Evolutionary conservation across 2,888 invertebrate species (phyloP).

Genomic region (Leptinotarsa rubiginosa): DNA sequence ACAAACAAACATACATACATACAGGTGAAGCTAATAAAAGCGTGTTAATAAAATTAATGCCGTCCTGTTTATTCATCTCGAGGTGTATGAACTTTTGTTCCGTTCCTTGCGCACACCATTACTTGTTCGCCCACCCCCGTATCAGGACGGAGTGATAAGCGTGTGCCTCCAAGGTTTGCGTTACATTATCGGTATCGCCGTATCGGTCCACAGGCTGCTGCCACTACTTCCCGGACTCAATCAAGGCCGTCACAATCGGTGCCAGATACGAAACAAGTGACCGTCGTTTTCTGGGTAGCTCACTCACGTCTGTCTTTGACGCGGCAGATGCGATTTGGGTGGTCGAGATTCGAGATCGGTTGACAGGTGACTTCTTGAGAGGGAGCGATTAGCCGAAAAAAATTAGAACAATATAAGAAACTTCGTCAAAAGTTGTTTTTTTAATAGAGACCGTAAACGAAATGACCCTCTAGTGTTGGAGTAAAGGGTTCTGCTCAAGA

Average conservation of each 20-base stretch:
- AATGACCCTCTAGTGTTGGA: too few relatives aligned
- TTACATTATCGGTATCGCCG: background rate
- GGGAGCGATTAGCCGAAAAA: too few relatives aligned
- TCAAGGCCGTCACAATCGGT: conserved; percentile 35
- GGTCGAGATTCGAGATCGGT: conserved; percentile 8
- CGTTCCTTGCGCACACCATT: background rate
- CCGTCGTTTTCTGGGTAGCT: background rate
- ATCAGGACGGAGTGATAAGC: conserved; percentile 25
- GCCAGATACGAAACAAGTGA: conserved; percentile 24
- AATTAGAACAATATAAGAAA: too few relatives aligned
- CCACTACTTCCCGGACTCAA: conserved; percentile 34
- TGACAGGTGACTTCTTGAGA: background rate
- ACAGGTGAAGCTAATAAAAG: too few relatives aligned
- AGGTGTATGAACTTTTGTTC: background rate
- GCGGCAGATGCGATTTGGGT: conserved; percentile 2
- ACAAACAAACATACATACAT: too few relatives aligned
- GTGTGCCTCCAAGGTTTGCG: conserved; percentile 31
- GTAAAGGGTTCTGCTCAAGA: too few relatives aligned
- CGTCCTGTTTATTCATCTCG: too few relatives aligned
- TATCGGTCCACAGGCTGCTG: conserved; percentile 19
- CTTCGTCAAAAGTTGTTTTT: too few relatives aligned
- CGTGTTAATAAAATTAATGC: too few relatives aligned
- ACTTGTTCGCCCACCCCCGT: conserved; percentile 4
- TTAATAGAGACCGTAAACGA: too few relatives aligned
- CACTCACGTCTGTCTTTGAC: conserved; percentile 10